Evolutionary conservation across 2,888 invertebrate species (phyloP).

Genomic region (Tipula lateralis): DNA sequence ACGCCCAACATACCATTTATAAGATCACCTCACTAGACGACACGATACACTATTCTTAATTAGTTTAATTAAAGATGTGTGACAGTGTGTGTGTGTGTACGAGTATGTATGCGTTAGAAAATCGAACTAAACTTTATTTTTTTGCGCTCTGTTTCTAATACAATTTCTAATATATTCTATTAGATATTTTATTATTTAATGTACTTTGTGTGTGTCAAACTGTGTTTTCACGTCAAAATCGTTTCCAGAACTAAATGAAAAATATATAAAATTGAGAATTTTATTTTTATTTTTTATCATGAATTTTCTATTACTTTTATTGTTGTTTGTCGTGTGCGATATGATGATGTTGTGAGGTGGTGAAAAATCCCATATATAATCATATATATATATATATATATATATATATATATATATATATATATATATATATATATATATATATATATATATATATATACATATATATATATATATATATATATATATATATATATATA

Average conservation of each 20-base stretch:
- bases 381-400: neutral
- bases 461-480: neutral
- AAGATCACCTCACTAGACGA: neutral
- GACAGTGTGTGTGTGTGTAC: neutral
- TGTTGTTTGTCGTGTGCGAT: neutral
- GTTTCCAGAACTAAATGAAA: neutral
- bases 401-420: neutral
- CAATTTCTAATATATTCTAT: neutral
- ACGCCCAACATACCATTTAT: neutral
- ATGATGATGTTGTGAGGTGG: neutral
- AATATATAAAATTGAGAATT: neutral
- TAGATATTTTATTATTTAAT: neutral
- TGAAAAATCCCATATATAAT: neutral
- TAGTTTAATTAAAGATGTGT: neutral
- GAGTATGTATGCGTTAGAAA: neutral
- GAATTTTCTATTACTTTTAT: neutral
- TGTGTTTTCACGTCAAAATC: neutral
- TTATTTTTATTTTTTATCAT: neutral
- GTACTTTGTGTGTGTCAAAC: neutral
- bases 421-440: neutral
- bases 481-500: neutral
- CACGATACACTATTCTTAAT: neutral
- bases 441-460: neutral
- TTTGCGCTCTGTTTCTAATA: neutral
- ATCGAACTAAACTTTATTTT: neutral